phyloP scores from a whole-genome alignment of 2,888 invertebrate genomes.

The Hydriomena furcata region DNA sequence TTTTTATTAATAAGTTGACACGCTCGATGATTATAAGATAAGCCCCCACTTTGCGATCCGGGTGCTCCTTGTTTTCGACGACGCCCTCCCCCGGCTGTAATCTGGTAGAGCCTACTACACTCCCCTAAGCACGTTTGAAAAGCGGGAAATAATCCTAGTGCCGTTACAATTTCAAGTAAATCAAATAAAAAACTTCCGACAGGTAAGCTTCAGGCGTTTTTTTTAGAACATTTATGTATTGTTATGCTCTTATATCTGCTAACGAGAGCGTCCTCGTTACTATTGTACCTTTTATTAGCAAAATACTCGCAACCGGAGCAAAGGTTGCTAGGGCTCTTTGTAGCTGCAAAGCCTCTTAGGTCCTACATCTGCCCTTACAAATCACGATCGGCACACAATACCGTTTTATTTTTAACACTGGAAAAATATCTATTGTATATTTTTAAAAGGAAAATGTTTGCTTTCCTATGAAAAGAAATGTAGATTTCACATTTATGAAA shows the following conservation, averaged over 20 bases:
- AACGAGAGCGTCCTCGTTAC: slow-evolving; percentile 22
- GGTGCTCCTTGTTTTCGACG: slow-evolving; percentile 73
- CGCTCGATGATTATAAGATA: slow-evolving; percentile 84
- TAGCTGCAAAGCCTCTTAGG: slow-evolving; percentile 36
- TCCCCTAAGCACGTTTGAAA: slow-evolving; percentile 39
- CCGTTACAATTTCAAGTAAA: slow-evolving; percentile 15
- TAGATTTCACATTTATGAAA: slow-evolving; percentile 21
- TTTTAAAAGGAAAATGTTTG: slow-evolving; percentile 28
- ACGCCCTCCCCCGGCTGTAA: slow-evolving; percentile 60
- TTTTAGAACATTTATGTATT: slow-evolving; percentile 17
- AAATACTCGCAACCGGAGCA: slow-evolving; percentile 25
- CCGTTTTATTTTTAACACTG: slow-evolving; percentile 27
- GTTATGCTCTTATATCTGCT: slow-evolving; percentile 24
- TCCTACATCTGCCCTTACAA: slow-evolving; percentile 29
- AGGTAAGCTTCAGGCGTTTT: slow-evolving; percentile 3
- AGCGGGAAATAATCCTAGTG: slow-evolving; percentile 50
- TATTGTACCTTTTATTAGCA: slow-evolving; percentile 19
- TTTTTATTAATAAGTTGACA: slow-evolving; percentile 84
- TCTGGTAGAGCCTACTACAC: slow-evolving; percentile 63
- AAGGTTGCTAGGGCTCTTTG: slow-evolving; percentile 37
- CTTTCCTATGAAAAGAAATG: slow-evolving; percentile 24
- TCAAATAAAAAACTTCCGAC: slow-evolving; percentile 1
- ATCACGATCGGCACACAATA: slow-evolving; percentile 32
- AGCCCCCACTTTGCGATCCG: slow-evolving; percentile 82
- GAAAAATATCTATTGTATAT: slow-evolving; percentile 25